Base-by-base conservation (phyloP, 2,888 invertebrate genomes). In the Gandaritis pyraliata region DNA sequence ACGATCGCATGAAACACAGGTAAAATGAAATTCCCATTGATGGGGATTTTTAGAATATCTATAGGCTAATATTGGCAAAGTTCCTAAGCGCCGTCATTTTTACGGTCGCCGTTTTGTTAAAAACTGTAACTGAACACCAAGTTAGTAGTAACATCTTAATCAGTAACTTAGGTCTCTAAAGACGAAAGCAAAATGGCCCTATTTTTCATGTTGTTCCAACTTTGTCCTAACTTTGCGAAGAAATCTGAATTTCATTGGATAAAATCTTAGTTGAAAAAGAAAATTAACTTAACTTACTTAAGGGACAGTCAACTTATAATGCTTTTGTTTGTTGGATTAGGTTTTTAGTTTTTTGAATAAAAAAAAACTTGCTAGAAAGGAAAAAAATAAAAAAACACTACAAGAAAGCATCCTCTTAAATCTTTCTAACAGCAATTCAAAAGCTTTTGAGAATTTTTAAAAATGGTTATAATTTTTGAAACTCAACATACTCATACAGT, bases 161-260 rank as follows among this genome's bases (percentile, higher is more conserved):
- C 63, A 58, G 58, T 18, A 41, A 55, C 39, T 58, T 47, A 46
- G 47, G 63, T 63, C 58, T 58, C 58, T 29, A 43, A 55, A 47
- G 63, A 55, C 58, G 36, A 43, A 53, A 50, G 43, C 51, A 36
- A 16, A 63, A 58, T 51, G 50, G 58, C 33, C 39, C 51, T 54
- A 51, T 63, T 63, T 69, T 63, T 66, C 58, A 57, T 57, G 64
- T 61, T 58, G 41, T 55, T 49, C 12, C 4, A 66, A 61, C 56
- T 66, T 61, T 36, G 33, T 59, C 52, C 30, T n/a, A 66, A 63
- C 47, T 66, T 69, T 45, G 33, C 47, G 48, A 58, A 63, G 61
- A 59, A 66, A 65, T 65, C 66, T 58, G 65, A 66, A 61, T 63
- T 65, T 66, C 47, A 64, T 58, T 63, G 58, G 51, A 54, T 53